These are phyloP conservation scores for Aurelia sp. DNA, from an alignment of 30 jellyfish, hydroid and myxozoan species.

Conservation along the genomic window DNA sequence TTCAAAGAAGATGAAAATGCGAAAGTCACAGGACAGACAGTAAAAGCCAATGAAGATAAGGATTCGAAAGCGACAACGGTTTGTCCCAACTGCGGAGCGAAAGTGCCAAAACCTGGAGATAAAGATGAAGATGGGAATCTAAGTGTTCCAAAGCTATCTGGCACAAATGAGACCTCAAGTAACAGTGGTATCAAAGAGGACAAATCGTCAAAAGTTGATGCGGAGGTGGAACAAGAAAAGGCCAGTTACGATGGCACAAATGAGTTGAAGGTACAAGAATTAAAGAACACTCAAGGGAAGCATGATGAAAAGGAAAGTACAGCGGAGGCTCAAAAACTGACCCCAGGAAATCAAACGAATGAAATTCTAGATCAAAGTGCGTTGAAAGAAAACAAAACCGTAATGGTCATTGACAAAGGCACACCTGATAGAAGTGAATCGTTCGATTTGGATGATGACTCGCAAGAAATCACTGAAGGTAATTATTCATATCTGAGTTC, in stretches of 20 bases:
- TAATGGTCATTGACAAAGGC: neutral
- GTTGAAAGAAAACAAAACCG: neutral
- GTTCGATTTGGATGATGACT: slow-evolving; percentile 54
- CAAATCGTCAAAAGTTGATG: neutral
- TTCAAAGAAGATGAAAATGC: slow-evolving; percentile 1
- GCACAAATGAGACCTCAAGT: slow-evolving; percentile 1
- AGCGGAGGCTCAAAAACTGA: neutral
- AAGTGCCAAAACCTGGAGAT: slow-evolving; percentile 49
- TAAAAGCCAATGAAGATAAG: neutral
- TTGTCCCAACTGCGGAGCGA: slow-evolving; percentile 30
- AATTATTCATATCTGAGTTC: neutral
- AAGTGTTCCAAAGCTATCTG: slow-evolving; percentile 47
- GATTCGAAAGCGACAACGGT: neutral
- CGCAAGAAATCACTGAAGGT: slow-evolving; percentile 70
- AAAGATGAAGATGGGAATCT: slow-evolving; percentile 39
- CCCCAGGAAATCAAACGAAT: neutral
- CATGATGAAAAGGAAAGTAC: neutral
- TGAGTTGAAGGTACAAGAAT: no score
- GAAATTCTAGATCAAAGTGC: neutral
- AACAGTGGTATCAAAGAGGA: no score
- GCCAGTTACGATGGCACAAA: no score
- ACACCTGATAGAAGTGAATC: slow-evolving; percentile 24
- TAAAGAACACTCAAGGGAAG: no score
- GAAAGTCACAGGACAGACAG: neutral
- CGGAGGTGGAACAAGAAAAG: no score